Evolutionary conservation across 1,140 invertebrate species (phyloP).

Genomic region (Pristionchus pacificus): DNA sequence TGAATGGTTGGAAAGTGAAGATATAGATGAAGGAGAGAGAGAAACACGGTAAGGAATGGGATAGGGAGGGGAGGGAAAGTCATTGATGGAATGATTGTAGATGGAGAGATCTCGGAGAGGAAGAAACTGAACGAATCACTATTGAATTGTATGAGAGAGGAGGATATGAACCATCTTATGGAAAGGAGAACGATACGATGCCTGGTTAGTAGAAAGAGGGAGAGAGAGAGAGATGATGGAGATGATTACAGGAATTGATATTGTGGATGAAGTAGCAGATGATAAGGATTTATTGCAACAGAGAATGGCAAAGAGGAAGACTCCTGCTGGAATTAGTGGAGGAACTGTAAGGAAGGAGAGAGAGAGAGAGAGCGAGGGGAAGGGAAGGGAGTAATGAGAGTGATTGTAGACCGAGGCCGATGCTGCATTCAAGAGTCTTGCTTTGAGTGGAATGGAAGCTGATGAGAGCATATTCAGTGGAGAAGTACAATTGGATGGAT

Average conservation of each 20-base stretch:
- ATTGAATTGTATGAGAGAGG: conserved; percentile 71
- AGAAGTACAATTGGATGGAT: conserved; percentile 63
- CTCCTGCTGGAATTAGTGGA: not conserved
- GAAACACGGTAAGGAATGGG: conserved; percentile 43
- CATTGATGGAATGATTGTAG: conserved; percentile 31
- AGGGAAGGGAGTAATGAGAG: conserved; percentile 1
- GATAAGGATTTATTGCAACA: conserved; percentile 62
- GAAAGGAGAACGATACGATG: conserved; percentile 70
- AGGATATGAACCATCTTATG: conserved; percentile 76
- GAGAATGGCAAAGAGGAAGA: conserved; percentile 20
- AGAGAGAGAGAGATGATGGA: not conserved
- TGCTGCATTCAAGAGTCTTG: conserved; percentile 45
- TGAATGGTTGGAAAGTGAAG: conserved; percentile 13
- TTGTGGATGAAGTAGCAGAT: conserved; percentile 77
- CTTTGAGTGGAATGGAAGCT: conserved; percentile 52
- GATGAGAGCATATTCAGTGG: conserved; percentile 89
- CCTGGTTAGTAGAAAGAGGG: conserved; percentile 61
- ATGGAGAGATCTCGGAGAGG: conserved; percentile 24
- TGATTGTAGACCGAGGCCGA: conserved; percentile 39
- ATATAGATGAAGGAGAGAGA: conserved; percentile 39
- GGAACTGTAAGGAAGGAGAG: conserved; percentile 10
- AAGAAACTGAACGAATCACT: conserved; percentile 53
- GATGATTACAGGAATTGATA: conserved; percentile 64
- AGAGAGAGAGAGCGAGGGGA: conserved; percentile 7
- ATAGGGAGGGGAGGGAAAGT: not conserved